Percentiles rank a stretch among this genome's conserved stretches.
Conservation (phyloP, 2,797 vertebrate species). For the Cyprinella venusta region DNA sequence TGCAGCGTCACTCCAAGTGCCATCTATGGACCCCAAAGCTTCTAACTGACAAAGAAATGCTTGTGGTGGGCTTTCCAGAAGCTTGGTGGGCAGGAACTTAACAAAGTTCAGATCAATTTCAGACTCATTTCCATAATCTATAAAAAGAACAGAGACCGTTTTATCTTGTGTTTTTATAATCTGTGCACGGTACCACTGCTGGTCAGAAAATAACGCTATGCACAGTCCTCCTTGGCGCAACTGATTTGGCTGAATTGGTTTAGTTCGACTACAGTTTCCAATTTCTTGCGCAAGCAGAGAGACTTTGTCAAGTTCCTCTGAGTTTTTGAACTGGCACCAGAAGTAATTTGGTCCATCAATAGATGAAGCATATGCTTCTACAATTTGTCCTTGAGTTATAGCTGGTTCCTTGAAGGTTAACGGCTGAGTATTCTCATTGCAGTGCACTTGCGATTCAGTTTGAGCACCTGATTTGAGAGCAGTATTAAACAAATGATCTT, state of each 20-base stretch:
- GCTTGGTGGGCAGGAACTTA: constrained; percentile 67
- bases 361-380: constrained; percentile 72
- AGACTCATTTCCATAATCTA: constrained; percentile 81
- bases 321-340: constrained; percentile 78
- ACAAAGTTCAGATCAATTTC: constrained; percentile 65
- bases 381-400: constrained; percentile 62
- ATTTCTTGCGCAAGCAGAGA: constrained; percentile 70
- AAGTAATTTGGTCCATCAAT: constrained; percentile 79
- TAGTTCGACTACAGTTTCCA: constrained; percentile 59
- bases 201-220: constrained; percentile 75
- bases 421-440: neutral
- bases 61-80: constrained; percentile 76
- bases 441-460: constrained; percentile 6
- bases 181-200: constrained; percentile 77
- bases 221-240: constrained; percentile 72
- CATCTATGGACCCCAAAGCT: constrained; percentile 76
- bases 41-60: constrained; percentile 85
- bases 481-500: constrained; percentile 64
- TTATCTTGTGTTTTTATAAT: constrained; percentile 65
- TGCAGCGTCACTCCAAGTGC: constrained; percentile 77
- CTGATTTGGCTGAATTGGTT: constrained; percentile 15
- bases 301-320: constrained; percentile 68
- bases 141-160: constrained; percentile 66
- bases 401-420: constrained; percentile 41
- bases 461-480: constrained; percentile 25